Evolutionary conservation across 1,140 invertebrate species (phyloP), one percentile per base, ranked within the genome.

Genomic region (Calliopsis andreniformis): DNA sequence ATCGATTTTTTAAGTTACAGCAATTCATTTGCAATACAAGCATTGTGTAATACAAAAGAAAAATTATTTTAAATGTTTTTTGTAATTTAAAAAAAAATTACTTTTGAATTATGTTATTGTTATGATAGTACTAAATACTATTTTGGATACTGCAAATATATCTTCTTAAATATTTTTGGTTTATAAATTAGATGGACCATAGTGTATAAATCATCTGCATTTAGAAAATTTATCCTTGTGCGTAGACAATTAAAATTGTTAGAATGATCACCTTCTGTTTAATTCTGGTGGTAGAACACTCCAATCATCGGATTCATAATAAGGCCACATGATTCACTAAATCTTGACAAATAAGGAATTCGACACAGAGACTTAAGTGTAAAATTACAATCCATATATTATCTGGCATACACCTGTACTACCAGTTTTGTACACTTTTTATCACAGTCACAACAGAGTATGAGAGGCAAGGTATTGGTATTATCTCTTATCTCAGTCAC

Each of bases 251-350:
- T 53, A 68, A 5, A 58, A 20, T 30, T 45, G 20, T 32, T 28
- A 30, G 2, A 8, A 39, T 59, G 4, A 49, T 76, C 93, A 96
- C 96, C 96, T 96, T 94, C 96, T 93, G 88, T 97, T 97, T 70
- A 95, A 94, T 90, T 96, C 96, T 51, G 95, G 95, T 77, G 96
- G 96, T 84, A 97, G 91, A 83, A 96, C 94, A 91, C 95, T 96
- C 95, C 95, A 96, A 89, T 96, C 95, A 5, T 92, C 92, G 51
- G 94, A 93, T 89, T 96, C 96, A 85, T 96, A 96, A 91, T 95
- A 95, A 66, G 94, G 92, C 93, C 94, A 95, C 94, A 95, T 95
- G 28, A 59, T 87, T 8, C 53, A 73, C 69, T 49, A 69, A 78
- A 76, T 69, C n/a, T 42, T 20, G 53, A 80, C 56, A 69, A 79